Evolutionary conservation across 2,797 vertebrate species (phyloP), one percentile per base, ranked within the genome.

Genomic region (Sorex maritimensis): DNA sequence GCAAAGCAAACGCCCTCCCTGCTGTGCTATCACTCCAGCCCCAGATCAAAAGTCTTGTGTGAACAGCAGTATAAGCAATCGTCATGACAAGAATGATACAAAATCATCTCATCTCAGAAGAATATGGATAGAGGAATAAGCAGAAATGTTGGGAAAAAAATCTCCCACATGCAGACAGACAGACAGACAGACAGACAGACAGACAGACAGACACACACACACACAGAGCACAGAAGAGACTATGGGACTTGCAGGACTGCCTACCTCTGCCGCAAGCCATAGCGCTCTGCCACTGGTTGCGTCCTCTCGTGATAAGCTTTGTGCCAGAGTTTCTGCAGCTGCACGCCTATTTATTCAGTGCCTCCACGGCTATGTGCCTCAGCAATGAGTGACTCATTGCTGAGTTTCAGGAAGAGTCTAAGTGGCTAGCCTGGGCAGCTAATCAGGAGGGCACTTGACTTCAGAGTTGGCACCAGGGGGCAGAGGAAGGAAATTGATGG

Each of bases 211-310:
- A 58, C 13, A 21, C 55, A 58, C 63, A 30, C 24, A 30, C 49
- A 52, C 41, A 65, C 26, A 38, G 5, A 21, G n/a, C 30, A 34
- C 68, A 68, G 23, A 68, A 58, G 77, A 38, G 41, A 44, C 41
- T 24, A 63, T 1, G 5, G 24, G 61, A 14, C 12, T 41, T 21
- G 58, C 55, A 24, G 80, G 28, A 11, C 3, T 0, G 6, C 26
- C 87, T 88, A 94, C 96, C 97, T 97, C 5, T 44, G 88, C 65
- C 61, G 0, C 92, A 81, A 84, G 93, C 75, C 97, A 97, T 97
- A 82, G 38, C 5, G 63, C 61, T 44, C 61, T 55, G 44, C 28
- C n/a, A 30, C 81, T 7, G 49, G 68, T 58, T 19, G 38, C 19
- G 82, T 83, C 58, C 55, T 61, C n/a, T 38, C 34, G 13, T 68